A percentile compares a stretch with the other conserved stretches of the same genome.
These are phyloP conservation scores for Danaus plexippus DNA, from an alignment of 1,140 invertebrate genomes.

Conservation along the genomic window DNA sequence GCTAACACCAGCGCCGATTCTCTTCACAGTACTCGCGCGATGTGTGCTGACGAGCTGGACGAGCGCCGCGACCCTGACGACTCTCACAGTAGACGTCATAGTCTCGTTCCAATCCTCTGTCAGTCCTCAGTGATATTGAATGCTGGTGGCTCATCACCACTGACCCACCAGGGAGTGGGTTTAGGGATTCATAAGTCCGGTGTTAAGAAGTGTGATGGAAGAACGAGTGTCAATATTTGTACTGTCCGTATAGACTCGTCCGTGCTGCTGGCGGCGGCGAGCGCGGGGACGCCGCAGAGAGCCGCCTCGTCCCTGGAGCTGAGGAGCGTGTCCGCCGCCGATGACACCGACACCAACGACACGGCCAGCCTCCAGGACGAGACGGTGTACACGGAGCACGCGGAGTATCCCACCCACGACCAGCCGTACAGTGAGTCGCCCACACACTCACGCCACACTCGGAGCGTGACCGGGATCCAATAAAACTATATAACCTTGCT, in stretches of 20 bases:
- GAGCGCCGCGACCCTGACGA: too few species aligned
- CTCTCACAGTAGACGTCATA: too few species aligned
- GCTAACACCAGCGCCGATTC: neutral
- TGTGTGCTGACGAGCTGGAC: too few species aligned
- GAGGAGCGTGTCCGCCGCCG: constrained; percentile 17
- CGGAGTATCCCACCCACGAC: neutral
- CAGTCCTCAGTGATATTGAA: too few species aligned
- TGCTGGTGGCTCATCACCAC: too few species aligned
- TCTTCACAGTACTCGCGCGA: too few species aligned
- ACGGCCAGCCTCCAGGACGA: constrained; percentile 46
- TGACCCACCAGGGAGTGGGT: too few species aligned
- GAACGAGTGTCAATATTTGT: neutral
- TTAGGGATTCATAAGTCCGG: too few species aligned
- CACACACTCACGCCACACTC: neutral
- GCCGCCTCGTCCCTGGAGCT: constrained; percentile 47
- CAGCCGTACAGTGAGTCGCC: neutral
- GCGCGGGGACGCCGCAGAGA: constrained; percentile 23
- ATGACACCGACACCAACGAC: constrained; percentile 22
- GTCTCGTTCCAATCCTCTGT: too few species aligned
- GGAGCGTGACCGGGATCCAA: too few species aligned
- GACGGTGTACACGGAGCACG: constrained; percentile 20
- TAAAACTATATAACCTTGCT: too few species aligned
- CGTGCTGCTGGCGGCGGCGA: constrained; percentile 25
- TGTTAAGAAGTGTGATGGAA: too few species aligned
- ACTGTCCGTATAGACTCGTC: constrained; percentile 36